Base-by-base conservation (phyloP, 2,113 vertebrate species). In the Mus spicilegus region DNA sequence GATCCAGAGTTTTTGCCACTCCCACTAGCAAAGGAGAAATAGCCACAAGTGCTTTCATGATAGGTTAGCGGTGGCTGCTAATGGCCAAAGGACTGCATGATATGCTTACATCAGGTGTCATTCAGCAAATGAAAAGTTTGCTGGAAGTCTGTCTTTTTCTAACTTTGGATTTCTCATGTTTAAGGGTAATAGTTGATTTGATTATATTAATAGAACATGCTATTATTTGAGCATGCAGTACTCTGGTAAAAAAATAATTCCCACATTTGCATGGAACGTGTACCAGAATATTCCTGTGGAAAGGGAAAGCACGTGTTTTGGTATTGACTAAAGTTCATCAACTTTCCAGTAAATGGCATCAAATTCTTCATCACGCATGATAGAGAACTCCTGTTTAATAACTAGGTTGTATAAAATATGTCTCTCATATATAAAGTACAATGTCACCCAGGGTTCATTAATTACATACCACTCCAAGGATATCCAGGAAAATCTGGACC, bases 1-100 rank as follows among this genome's bases (percentile, higher is more conserved):
- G 97, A 85, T 96, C 98, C 75, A 98, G 98, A 98, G 97, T 98
- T 99, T 99, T 98, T 98, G 99, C 91, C 98, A 97, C 97, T 96
- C 94, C 90, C 84, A 70, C 97, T 78, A 97, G 96, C 97, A 98
- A 92, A 65, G 42, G n/a, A 87, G 93, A 87, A 86, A 91, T 51
- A 22, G 46, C n/a, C 28, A 0, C 96, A 98, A 98, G 95, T 94
- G 95, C 97, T 98, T 98, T 96, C 95, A 92, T 97, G 93, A 98
- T 98, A 98, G 96, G 98, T 97, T 97, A 95, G 91, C 6, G 0
- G 97, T 85, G 93, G 91, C 86, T 98, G 97, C 97, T 95, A 97
- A 91, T 93, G 28, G 89, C 91, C 76, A 1, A 0, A 78, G 89
- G 67, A 97, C 95, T 26, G 98, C 96, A 89, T 85, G 73, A 91